phyloP scores from a whole-genome alignment of 2,888 invertebrate species.

The Lissocephala sabroskyi region DNA sequence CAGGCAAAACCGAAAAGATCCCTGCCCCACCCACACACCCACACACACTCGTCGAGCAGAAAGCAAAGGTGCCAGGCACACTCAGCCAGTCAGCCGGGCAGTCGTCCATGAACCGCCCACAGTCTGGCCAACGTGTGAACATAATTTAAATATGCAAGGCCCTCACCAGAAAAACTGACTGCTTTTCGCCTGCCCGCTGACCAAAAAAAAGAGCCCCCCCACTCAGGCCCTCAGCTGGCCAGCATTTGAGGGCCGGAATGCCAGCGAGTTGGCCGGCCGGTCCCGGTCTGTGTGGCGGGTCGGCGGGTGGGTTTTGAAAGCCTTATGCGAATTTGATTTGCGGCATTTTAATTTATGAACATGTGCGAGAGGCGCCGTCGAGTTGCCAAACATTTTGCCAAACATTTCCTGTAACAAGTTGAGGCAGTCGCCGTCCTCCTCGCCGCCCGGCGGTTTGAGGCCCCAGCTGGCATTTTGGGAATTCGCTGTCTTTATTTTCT shows the following conservation, averaged over 20 bases:
- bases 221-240: slow-evolving; percentile 33
- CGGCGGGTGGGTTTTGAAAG: slow-evolving; percentile 17
- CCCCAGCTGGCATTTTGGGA: too few relatives aligned
- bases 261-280: neutral
- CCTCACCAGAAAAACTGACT: slow-evolving; percentile 15
- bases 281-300: slow-evolving; percentile 15
- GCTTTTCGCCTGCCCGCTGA: slow-evolving; percentile 15
- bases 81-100: slow-evolving; percentile 1
- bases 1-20: slow-evolving; percentile 27
- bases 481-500: slow-evolving; percentile 26
- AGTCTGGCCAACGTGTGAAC: slow-evolving; percentile 57
- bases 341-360: slow-evolving; percentile 67
- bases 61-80: slow-evolving; percentile 1
- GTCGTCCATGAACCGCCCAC: too few relatives aligned
- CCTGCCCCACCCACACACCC: slow-evolving; percentile 6
- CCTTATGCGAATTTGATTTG: slow-evolving; percentile 65
- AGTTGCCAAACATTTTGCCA: slow-evolving; percentile 17
- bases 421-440: slow-evolving; percentile 36
- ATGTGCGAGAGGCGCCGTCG: slow-evolving; percentile 33
- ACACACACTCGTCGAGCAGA: slow-evolving; percentile 12
- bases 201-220: too few relatives aligned
- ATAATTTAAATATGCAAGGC: slow-evolving; percentile 63
- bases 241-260: slow-evolving; percentile 20
- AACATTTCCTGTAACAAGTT: slow-evolving; percentile 42
- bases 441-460: too few relatives aligned